Percentiles rank a stretch among this genome's conserved stretches.
Conservation (phyloP, 2,888 invertebrate species). For the Hesperia comma region DNA sequence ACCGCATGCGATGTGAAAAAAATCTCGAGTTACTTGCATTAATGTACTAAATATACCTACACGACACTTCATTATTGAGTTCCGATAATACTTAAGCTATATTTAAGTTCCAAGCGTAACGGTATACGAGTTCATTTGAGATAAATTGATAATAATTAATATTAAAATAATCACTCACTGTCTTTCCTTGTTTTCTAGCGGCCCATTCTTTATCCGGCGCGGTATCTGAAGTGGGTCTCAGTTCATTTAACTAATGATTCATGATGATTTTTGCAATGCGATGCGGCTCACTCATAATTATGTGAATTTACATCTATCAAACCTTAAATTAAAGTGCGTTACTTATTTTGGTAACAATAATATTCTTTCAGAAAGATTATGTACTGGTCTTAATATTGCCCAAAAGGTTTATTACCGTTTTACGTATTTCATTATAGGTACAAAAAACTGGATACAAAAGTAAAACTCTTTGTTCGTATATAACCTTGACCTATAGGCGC, state of each 20-base stretch:
- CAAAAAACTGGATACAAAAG: slow-evolving; percentile 10
- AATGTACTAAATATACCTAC: too few species aligned
- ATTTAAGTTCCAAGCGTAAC: too few species aligned
- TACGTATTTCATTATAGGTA: neutral
- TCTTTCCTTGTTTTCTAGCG: neutral
- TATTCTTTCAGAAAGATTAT: slow-evolving; percentile 50
- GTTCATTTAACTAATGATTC: neutral
- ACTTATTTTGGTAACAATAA: slow-evolving; percentile 74
- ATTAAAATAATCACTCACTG: neutral
- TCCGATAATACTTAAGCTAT: too few species aligned
- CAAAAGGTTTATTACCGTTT: slow-evolving; percentile 38
- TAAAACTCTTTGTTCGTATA: neutral
- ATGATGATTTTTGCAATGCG: neutral
- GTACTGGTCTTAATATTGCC: slow-evolving; percentile 24
- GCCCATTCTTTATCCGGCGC: neutral
- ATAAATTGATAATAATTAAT: too few species aligned
- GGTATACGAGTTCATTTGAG: too few species aligned
- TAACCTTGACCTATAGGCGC: too few species aligned
- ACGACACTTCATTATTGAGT: too few species aligned
- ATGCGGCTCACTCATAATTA: neutral
- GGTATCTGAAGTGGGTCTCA: neutral
- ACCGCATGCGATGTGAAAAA: slow-evolving; percentile 1
- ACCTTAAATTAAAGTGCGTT: slow-evolving; percentile 47
- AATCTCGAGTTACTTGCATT: neutral
- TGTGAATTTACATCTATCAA: slow-evolving; percentile 5